Evolutionary conservation across 2,888 invertebrate genomes (phyloP).

Genomic region (Thalpophila matura): DNA sequence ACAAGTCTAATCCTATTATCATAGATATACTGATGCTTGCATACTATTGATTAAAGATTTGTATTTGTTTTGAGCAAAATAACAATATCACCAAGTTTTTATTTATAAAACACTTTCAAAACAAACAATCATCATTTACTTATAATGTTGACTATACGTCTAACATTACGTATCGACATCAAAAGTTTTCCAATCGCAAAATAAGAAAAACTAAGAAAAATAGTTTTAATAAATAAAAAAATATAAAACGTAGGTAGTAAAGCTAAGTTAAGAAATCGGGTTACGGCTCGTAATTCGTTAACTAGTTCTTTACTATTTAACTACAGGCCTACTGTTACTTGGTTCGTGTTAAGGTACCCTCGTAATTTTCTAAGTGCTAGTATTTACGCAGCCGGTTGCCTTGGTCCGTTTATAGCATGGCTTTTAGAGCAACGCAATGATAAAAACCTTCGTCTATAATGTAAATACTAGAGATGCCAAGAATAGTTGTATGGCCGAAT

Average conservation of each 20-base stretch:
- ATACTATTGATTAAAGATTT: too few relatives aligned
- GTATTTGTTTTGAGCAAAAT: too few relatives aligned
- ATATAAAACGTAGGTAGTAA: conserved; percentile 19
- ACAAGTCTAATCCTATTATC: too few relatives aligned
- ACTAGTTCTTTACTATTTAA: conserved; percentile 39
- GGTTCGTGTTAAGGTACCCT: conserved; percentile 9
- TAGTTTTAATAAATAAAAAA: conserved; percentile 20
- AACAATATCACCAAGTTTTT: too few relatives aligned
- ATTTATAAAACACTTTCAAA: too few relatives aligned
- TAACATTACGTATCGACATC: too few relatives aligned
- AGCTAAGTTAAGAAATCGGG: conserved; percentile 50
- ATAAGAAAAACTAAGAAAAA: conserved; percentile 20
- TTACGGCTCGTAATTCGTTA: conserved; percentile 34
- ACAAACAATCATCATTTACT: too few relatives aligned
- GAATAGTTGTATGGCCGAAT: too few relatives aligned
- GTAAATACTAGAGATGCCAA: too few relatives aligned
- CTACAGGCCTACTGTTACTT: conserved; percentile 2
- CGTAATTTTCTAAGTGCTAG: conserved; percentile 43
- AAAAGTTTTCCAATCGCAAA: too few relatives aligned
- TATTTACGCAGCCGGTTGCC: conserved; percentile 4
- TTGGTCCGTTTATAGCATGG: conserved; percentile 15
- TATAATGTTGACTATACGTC: too few relatives aligned
- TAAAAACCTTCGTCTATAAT: conserved; percentile 15
- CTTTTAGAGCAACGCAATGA: background rate
- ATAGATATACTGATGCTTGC: too few relatives aligned